Percentiles rank a stretch among this genome's conserved stretches.
phyloP scores from a whole-genome alignment of 2,797 vertebrate genomes.

The Synaphobranchus kaupii region DNA sequence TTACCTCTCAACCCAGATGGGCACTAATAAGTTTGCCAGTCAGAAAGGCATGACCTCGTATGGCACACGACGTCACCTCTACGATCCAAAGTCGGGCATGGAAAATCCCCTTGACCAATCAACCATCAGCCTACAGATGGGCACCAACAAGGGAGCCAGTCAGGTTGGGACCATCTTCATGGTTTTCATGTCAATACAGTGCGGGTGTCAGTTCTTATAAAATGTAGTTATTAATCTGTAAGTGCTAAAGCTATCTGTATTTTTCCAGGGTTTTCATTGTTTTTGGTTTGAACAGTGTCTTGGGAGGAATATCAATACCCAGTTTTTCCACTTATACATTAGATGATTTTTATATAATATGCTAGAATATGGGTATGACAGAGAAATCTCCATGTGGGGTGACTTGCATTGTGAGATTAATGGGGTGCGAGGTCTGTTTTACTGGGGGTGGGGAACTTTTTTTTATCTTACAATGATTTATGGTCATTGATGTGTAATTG shows the following conservation, averaged over 20 bases:
- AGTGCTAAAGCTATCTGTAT: background rate
- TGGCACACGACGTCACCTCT: constrained; percentile 89
- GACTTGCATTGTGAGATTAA: background rate
- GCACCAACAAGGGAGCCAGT: constrained; percentile 94
- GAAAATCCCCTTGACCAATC: constrained; percentile 89
- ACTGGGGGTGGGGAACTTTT: background rate
- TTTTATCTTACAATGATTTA: background rate
- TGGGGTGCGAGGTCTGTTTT: background rate
- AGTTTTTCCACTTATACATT: background rate
- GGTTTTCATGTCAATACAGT: background rate
- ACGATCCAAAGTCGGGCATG: constrained; percentile 85
- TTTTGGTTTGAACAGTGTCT: background rate
- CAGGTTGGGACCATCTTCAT: constrained; percentile 72
- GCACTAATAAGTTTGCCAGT: constrained; percentile 94
- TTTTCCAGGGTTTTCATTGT: background rate
- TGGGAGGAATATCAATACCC: background rate
- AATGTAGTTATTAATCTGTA: background rate
- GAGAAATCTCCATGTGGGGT: background rate
- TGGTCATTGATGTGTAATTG: background rate
- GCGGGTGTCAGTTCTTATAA: background rate
- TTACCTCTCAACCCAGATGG: constrained; percentile 78
- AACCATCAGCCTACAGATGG: constrained; percentile 95
- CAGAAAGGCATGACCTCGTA: constrained; percentile 97
- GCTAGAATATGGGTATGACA: too few species aligned
- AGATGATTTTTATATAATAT: background rate